phyloP scores from a whole-genome alignment of 1,140 invertebrate genomes.

The Zaprionus capensis region DNA sequence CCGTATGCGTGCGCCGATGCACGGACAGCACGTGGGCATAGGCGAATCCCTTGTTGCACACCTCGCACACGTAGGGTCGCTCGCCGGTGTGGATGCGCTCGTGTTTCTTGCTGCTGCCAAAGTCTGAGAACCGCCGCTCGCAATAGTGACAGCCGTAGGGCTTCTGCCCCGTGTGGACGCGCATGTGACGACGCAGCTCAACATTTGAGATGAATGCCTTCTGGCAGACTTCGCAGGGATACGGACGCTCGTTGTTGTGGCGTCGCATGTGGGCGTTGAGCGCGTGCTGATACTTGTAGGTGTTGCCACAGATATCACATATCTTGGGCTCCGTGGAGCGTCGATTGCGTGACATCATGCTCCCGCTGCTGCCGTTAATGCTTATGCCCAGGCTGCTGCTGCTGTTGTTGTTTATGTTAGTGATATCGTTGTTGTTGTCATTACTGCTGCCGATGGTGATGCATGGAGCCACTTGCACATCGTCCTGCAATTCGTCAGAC shows the following conservation, averaged over 20 bases:
- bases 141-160: conserved; percentile 90
- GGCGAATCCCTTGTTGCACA: conserved; percentile 90
- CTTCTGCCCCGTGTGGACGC: conserved; percentile 81
- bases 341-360: conserved; percentile 23
- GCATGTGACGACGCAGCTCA: conserved; percentile 81
- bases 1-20: conserved; percentile 87
- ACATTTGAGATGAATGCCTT: conserved; percentile 83
- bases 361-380: not conserved
- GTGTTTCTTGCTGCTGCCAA: conserved; percentile 86
- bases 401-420: not conserved
- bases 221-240: conserved; percentile 76
- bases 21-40: conserved; percentile 87
- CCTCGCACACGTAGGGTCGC: conserved; percentile 88
- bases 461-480: not conserved
- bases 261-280: conserved; percentile 80
- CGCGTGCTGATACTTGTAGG: conserved; percentile 82
- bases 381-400: conserved; percentile 9
- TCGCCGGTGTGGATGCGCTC: conserved; percentile 92
- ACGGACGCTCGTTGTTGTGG: conserved; percentile 78
- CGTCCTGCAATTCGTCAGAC: conserved; percentile 6
- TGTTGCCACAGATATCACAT: conserved; percentile 83
- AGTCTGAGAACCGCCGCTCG: conserved; percentile 88
- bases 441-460: not conserved
- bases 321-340: conserved; percentile 62
- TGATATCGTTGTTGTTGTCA: not conserved